A percentile compares a stretch with the other conserved stretches of the same genome.
Conservation (phyloP, 2,113 vertebrate genomes). For the Cyanocitta stelleri region DNA sequence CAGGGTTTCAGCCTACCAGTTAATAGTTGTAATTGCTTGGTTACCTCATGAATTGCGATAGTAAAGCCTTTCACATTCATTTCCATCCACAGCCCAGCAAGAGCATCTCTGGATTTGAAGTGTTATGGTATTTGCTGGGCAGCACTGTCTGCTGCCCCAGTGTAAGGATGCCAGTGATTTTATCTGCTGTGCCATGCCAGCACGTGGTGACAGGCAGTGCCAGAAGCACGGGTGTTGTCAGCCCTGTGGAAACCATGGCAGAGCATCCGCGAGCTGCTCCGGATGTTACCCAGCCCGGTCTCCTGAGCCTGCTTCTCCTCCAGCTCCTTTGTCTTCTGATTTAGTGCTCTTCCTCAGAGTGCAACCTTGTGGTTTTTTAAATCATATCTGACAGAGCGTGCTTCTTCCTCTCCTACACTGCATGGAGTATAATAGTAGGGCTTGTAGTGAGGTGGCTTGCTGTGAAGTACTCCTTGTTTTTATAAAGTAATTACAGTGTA, state of each 20-base stretch:
- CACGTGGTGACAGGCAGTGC: neutral
- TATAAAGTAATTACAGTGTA: slow-evolving; percentile 22
- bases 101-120: neutral
- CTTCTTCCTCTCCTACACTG: neutral
- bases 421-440: neutral
- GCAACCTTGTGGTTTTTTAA: neutral
- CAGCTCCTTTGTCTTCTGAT: slow-evolving; percentile 5
- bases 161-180: neutral
- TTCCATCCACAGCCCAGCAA: neutral
- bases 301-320: neutral
- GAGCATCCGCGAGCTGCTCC: neutral
- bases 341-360: neutral
- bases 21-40: slow-evolving; percentile 41
- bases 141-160: neutral
- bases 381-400: neutral
- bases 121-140: neutral
- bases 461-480: slow-evolving; percentile 45
- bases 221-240: neutral
- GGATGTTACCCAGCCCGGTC: accelerated
- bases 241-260: neutral
- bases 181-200: neutral
- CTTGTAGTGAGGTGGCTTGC: slow-evolving; percentile 13
- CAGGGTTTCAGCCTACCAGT: neutral
- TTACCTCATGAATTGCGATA: slow-evolving; percentile 18
- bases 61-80: slow-evolving; percentile 2